Percentiles rank a stretch among this genome's conserved stretches.
Conservation (phyloP, 2,797 vertebrate species). For the Tangara arthus region DNA sequence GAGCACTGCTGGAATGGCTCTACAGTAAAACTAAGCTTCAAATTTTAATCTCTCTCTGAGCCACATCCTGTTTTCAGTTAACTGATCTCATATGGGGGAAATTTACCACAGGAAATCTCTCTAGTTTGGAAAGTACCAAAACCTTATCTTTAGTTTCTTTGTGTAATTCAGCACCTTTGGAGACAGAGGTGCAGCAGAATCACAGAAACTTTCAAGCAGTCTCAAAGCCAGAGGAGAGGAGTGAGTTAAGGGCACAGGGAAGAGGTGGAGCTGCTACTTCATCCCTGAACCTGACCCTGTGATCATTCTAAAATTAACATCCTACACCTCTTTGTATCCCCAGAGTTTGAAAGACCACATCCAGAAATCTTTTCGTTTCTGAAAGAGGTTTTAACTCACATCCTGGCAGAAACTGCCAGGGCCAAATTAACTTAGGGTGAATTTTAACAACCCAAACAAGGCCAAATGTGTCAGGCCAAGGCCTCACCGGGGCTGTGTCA, state of each 20-base stretch:
- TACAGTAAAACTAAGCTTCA: neutral
- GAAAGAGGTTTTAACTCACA: neutral
- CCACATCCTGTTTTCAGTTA: constrained; percentile 80
- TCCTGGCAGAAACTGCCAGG: neutral
- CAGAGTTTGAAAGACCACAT: neutral
- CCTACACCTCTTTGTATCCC: neutral
- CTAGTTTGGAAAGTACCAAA: constrained; percentile 80
- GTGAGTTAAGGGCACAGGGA: neutral
- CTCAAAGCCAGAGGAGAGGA: constrained; percentile 32
- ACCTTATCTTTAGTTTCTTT: constrained; percentile 68
- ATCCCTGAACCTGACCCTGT: neutral
- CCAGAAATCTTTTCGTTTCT: neutral
- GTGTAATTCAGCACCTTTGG: constrained; percentile 57
- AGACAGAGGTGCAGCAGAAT: neutral
- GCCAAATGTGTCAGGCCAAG: neutral
- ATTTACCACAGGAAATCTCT: constrained; percentile 77
- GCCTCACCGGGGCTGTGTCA: neutral
- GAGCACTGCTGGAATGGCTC: constrained; percentile 6
- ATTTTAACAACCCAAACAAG: neutral
- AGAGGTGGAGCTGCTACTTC: neutral
- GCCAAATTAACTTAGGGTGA: neutral
- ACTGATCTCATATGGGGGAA: constrained; percentile 76
- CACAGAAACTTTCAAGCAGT: neutral
- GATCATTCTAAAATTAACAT: neutral
- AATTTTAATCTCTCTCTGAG: constrained; percentile 43